Conservation (phyloP, 2,888 invertebrate genomes). For the Acleris sparsana region DNA sequence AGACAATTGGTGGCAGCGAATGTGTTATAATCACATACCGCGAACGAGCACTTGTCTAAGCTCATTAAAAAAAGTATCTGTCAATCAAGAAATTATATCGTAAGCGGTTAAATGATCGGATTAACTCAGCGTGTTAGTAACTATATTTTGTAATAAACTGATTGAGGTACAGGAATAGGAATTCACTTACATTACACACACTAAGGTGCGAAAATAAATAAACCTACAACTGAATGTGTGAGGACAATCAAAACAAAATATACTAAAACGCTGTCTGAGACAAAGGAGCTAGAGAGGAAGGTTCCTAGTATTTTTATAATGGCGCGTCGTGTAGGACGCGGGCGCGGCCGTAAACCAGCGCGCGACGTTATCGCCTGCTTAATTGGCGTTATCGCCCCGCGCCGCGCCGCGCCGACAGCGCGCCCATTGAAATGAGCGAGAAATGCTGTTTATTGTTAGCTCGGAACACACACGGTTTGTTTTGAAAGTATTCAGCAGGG, state of each 20-base stretch:
- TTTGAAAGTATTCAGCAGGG: conserved; percentile 7
- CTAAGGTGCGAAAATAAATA: too few species aligned
- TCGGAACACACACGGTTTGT: conserved; percentile 14
- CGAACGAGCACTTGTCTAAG: conserved; percentile 7
- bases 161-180: too few species aligned
- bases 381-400: conserved; percentile 52
- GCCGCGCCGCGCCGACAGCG: conserved; percentile 29
- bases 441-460: conserved; percentile 30
- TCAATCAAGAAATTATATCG: conserved; percentile 29
- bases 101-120: neutral
- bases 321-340: conserved; percentile 10
- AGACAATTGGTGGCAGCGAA: neutral
- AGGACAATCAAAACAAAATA: too few species aligned
- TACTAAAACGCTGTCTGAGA: too few species aligned
- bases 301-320: conserved; percentile 12
- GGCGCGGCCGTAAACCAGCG: conserved; percentile 40
- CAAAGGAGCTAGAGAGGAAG: conserved; percentile 9
- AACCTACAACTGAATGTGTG: too few species aligned
- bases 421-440: conserved; percentile 29
- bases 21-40: neutral
- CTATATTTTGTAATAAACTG: neutral
- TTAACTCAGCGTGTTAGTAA: too few species aligned
- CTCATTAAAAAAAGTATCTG: conserved; percentile 23
- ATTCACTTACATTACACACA: too few species aligned
- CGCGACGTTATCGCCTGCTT: conserved; percentile 46